Evolutionary conservation across 2,888 invertebrate species (phyloP).

Genomic region (Heterodera filipjevi): DNA sequence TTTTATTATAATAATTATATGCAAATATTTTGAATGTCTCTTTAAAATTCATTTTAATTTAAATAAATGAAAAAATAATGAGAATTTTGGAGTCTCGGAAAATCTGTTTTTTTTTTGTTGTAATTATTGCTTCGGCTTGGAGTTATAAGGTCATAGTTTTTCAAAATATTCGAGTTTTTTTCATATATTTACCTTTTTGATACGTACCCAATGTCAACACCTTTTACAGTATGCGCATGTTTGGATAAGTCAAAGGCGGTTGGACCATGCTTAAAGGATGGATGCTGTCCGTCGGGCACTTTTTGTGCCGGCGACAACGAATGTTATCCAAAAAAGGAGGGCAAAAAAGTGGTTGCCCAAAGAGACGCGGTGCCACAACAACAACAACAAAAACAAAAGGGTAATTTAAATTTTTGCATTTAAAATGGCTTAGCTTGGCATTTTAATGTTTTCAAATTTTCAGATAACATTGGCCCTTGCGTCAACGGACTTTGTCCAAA

Average conservation of each 20-base stretch:
- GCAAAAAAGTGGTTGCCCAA: neutral
- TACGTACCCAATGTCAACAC: no score
- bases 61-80: no score
- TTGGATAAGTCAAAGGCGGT: conserved; percentile 41
- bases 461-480: conserved; percentile 49
- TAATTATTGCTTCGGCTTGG: no score
- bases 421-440: neutral
- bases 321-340: conserved; percentile 46
- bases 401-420: no score
- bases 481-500: conserved; percentile 57
- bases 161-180: no score
- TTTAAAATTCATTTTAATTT: no score
- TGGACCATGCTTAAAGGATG: conserved; percentile 52
- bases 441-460: neutral
- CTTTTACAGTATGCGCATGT: neutral
- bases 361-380: neutral
- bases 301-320: conserved; percentile 48
- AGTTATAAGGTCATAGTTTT: no score
- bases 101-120: no score
- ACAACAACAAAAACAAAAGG: no score
- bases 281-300: conserved; percentile 51
- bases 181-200: no score
- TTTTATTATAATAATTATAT: neutral
- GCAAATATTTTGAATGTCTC: no score
- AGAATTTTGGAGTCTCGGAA: no score